These are phyloP conservation scores for Tadarida brasiliensis DNA, from an alignment of 2,797 vertebrate species.

Conservation along the genomic window DNA sequence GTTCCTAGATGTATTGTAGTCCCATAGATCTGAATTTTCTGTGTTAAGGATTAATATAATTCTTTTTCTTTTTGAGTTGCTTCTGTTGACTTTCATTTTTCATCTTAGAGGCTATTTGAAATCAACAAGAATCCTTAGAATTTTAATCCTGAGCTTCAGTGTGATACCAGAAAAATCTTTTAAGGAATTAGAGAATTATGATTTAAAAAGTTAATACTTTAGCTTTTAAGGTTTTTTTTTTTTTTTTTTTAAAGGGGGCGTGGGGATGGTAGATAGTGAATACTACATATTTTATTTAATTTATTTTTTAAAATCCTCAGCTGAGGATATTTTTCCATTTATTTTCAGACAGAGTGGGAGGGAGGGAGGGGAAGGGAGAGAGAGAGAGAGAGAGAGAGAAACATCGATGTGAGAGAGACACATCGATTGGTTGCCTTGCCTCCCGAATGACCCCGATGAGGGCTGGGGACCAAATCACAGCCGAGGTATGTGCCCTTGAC, in stretches of 20 bases:
- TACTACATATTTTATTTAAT: neutral
- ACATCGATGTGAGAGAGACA: too few relatives aligned
- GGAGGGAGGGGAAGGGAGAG: too few relatives aligned
- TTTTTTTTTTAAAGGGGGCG: neutral
- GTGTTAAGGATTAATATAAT: neutral
- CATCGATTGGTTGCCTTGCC: too few relatives aligned
- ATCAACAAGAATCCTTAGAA: slow-evolving; percentile 52
- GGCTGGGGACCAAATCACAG: too few relatives aligned
- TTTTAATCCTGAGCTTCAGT: slow-evolving; percentile 47
- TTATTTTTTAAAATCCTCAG: too few relatives aligned
- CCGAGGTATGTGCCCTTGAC: too few relatives aligned
- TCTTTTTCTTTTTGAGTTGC: slow-evolving; percentile 53
- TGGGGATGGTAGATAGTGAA: neutral
- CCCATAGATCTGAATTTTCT: slow-evolving; percentile 48
- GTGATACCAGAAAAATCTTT: slow-evolving; percentile 46
- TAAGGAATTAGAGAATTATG: slow-evolving; percentile 29
- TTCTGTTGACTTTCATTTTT: slow-evolving; percentile 63
- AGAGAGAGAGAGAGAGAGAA: too few relatives aligned
- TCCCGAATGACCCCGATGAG: too few relatives aligned
- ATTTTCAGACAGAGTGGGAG: too few relatives aligned
- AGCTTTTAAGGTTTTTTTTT: slow-evolving; percentile 37
- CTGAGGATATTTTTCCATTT: too few relatives aligned
- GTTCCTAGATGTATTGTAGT: neutral
- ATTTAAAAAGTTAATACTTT: slow-evolving; percentile 53
- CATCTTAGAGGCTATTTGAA: slow-evolving; percentile 51